phyloP scores from a whole-genome alignment of 2,797 vertebrate species.

The Austrolebias charrua region DNA sequence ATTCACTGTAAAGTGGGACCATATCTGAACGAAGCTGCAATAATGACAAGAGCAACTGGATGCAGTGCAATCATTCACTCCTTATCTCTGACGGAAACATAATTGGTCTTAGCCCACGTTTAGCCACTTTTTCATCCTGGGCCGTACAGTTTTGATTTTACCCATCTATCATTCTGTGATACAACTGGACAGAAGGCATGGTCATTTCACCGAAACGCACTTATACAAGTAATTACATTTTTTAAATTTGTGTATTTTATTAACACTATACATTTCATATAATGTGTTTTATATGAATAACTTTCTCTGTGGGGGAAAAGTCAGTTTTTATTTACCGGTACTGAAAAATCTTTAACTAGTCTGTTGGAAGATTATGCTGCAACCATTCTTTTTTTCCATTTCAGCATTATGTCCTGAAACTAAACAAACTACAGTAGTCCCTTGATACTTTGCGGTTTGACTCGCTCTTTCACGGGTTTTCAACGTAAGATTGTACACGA shows the following conservation, averaged over 20 bases:
- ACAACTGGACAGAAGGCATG: conserved; percentile 42
- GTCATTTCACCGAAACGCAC: conserved; percentile 36
- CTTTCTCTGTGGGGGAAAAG: background rate
- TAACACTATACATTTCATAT: conserved; percentile 23
- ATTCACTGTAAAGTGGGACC: conserved; percentile 50
- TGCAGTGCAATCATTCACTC: conserved; percentile 63
- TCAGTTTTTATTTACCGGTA: no score
- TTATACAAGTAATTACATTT: no score
- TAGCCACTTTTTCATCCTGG: conserved; percentile 40
- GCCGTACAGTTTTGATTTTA: conserved; percentile 54
- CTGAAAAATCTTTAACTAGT: background rate
- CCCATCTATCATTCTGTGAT: conserved; percentile 52
- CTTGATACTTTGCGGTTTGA: no score
- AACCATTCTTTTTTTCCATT: conserved; percentile 5
- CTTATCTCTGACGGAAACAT: conserved; percentile 64
- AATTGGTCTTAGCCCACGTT: conserved; percentile 58
- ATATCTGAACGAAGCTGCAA: conserved; percentile 55
- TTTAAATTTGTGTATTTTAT: conserved; percentile 10
- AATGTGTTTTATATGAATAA: no score
- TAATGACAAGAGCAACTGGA: conserved; percentile 64
- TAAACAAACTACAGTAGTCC: background rate
- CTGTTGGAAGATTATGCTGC: conserved; percentile 8
- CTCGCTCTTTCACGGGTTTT: no score
- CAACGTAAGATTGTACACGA: no score
- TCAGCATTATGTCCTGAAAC: background rate